Percentiles rank a stretch among this genome's conserved stretches.
Conservation (phyloP, 2,113 vertebrate species). For the Erpornis zantholeuca region DNA sequence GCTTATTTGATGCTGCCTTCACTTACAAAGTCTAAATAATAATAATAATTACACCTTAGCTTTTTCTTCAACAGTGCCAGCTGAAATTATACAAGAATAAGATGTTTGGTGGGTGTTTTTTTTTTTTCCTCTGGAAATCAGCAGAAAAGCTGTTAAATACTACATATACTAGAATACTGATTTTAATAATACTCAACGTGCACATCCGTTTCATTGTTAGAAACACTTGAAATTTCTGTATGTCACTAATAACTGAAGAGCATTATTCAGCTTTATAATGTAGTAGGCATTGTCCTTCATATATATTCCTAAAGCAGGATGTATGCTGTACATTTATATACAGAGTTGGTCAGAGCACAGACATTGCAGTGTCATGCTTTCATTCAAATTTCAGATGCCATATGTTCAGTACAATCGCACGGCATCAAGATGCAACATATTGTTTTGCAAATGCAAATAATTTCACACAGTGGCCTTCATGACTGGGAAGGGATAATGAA, state of each 20-base stretch:
- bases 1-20: slow-evolving; percentile 46
- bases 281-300: slow-evolving; percentile 53
- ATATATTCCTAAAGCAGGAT: slow-evolving; percentile 71
- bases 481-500: slow-evolving; percentile 55
- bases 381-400: slow-evolving; percentile 73
- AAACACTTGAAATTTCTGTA: slow-evolving; percentile 66
- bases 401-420: slow-evolving; percentile 67
- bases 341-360: slow-evolving; percentile 63
- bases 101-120: background rate
- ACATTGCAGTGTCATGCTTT: slow-evolving; percentile 79
- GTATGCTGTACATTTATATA: slow-evolving; percentile 75
- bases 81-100: slow-evolving; percentile 68
- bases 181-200: slow-evolving; percentile 71
- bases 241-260: slow-evolving; percentile 57
- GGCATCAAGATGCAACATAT: slow-evolving; percentile 76
- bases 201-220: slow-evolving; percentile 66
- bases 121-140: slow-evolving; percentile 52
- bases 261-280: slow-evolving; percentile 41
- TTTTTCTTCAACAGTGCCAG: slow-evolving; percentile 60
- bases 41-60: slow-evolving; percentile 52
- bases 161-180: slow-evolving; percentile 66
- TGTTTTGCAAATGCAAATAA: slow-evolving; percentile 77
- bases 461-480: slow-evolving; percentile 69
- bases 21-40: slow-evolving; percentile 64
- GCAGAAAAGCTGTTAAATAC: slow-evolving; percentile 67